Percentiles rank a stretch among this genome's conserved stretches.
phyloP scores from a whole-genome alignment of 1,140 invertebrate species.

The Sycophaga agraensis region DNA sequence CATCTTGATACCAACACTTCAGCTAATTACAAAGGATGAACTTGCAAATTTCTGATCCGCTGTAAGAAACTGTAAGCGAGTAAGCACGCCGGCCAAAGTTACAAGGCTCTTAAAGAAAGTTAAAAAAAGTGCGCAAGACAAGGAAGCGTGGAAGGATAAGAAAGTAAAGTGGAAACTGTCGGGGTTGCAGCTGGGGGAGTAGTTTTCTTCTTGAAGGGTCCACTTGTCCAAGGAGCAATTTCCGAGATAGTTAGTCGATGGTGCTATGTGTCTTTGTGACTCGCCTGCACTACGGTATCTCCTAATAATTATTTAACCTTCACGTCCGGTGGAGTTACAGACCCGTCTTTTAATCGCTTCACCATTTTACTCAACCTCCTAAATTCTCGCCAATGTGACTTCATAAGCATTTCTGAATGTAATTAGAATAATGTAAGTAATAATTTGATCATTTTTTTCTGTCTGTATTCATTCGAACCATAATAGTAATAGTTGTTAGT shows the following conservation, averaged over 20 bases:
- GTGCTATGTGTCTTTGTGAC: slow-evolving; percentile 6
- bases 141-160: not conserved
- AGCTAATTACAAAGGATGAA: no score
- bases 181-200: slow-evolving; percentile 24
- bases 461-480: no score
- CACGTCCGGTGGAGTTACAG: slow-evolving; percentile 24
- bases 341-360: slow-evolving; percentile 34
- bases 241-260: slow-evolving; percentile 35
- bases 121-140: not conserved
- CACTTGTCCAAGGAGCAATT: slow-evolving; percentile 38
- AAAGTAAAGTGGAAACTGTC: not conserved
- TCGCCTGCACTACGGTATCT: not conserved
- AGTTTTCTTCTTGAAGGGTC: slow-evolving; percentile 35
- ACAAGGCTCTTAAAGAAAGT: not conserved
- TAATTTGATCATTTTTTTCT: no score
- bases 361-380: no score
- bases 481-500: no score
- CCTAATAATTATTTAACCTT: slow-evolving; percentile 40
- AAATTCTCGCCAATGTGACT: no score
- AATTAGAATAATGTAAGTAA: no score
- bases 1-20: no score
- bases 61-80: no score
- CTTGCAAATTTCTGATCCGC: no score
- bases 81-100: no score
- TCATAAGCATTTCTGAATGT: no score